phyloP scores from a whole-genome alignment of 2,113 vertebrate genomes.

The Nesogale talazaci region DNA sequence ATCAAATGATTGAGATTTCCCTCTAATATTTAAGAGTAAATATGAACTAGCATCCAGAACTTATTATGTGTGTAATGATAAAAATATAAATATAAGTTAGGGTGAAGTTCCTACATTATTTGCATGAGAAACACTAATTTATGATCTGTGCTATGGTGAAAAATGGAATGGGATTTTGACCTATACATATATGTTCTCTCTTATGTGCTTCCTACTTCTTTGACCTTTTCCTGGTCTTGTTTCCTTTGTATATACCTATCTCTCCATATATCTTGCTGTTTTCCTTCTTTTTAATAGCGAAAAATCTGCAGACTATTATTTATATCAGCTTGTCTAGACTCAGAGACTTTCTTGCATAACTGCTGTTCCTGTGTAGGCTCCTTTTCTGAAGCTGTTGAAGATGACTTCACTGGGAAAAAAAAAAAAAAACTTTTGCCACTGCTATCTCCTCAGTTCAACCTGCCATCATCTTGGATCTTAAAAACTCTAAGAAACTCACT shows the following conservation, averaged over 20 bases:
- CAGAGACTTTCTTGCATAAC: not conserved
- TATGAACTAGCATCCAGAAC: too few species aligned
- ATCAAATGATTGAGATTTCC: not conserved
- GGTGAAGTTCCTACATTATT: too few species aligned
- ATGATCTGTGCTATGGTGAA: not conserved
- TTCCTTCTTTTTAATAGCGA: not conserved
- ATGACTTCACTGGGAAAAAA: too few species aligned
- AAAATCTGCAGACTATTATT: not conserved
- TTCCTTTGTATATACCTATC: not conserved
- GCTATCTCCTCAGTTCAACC: too few species aligned
- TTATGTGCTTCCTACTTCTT: not conserved
- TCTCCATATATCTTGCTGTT: not conserved
- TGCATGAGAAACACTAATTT: not conserved
- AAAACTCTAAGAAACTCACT: conserved; percentile 12
- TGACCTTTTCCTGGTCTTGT: not conserved
- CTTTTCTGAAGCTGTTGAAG: too few species aligned
- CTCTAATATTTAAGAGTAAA: too few species aligned
- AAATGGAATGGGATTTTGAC: not conserved
- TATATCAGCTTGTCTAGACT: not conserved
- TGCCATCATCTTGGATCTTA: not conserved
- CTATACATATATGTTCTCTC: not conserved
- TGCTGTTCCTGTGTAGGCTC: too few species aligned
- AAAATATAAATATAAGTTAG: accelerated
- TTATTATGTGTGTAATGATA: too few species aligned
- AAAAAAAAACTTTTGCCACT: too few species aligned